These are phyloP conservation scores for Microctonus hyperodae DNA, from an alignment of 2,888 invertebrate genomes.

Conservation along the genomic window DNA sequence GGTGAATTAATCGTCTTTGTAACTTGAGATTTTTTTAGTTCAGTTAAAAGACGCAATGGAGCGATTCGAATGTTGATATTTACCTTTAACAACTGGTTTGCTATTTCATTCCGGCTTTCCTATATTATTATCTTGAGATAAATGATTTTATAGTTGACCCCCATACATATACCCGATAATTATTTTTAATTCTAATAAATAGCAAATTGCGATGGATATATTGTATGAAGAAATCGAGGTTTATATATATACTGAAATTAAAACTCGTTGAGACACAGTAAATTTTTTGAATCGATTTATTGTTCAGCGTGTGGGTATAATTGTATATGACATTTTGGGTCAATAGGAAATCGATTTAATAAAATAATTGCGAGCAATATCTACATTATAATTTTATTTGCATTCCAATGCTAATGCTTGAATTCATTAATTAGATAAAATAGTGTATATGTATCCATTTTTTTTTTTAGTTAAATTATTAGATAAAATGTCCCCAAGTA, in stretches of 20 bases:
- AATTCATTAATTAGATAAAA: not conserved
- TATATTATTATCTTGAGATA: not conserved
- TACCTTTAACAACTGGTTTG: conserved; percentile 3
- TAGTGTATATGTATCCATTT: not conserved
- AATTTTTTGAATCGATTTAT: not conserved
- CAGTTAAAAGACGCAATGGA: not conserved
- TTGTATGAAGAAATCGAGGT: not conserved
- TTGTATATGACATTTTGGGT: not conserved
- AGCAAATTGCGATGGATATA: not conserved
- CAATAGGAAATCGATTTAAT: not conserved
- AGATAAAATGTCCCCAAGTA: not conserved
- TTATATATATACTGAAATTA: not conserved
- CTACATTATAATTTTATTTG: not conserved
- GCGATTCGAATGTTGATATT: not conserved
- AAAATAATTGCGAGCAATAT: not conserved
- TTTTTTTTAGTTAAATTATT: not conserved
- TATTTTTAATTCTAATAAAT: not conserved
- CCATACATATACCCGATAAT: not conserved
- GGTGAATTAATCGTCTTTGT: not conserved
- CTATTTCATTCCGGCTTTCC: not conserved
- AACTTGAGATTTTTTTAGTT: not conserved
- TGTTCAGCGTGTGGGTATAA: not conserved
- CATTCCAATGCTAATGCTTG: not conserved
- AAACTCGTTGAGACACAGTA: not conserved
- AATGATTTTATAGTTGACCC: not conserved